Conservation (phyloP, 2,113 vertebrate genomes). For the Pluvialis apricaria region DNA sequence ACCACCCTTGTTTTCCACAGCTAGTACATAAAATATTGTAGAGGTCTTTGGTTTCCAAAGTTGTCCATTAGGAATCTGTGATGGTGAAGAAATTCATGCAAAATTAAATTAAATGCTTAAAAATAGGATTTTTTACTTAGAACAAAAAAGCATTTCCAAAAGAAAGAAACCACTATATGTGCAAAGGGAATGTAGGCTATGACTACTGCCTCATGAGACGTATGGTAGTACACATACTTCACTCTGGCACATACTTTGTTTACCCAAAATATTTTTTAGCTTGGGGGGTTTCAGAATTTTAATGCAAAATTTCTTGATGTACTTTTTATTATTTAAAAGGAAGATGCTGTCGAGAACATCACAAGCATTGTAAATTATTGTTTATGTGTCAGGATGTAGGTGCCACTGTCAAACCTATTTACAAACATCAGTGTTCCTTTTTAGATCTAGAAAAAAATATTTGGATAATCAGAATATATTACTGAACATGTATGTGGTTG, state of each 20-base stretch:
- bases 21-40: not conserved
- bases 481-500: not conserved
- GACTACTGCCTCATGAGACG: not conserved
- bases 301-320: slow-evolving; percentile 37
- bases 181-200: not conserved
- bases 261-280: slow-evolving; percentile 9
- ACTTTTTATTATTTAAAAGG: slow-evolving; percentile 47
- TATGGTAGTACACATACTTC: not conserved
- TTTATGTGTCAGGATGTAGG: slow-evolving; percentile 36
- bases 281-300: slow-evolving; percentile 49
- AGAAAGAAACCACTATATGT: not conserved
- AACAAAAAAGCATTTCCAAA: not conserved
- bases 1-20: not conserved
- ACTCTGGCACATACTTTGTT: not conserved
- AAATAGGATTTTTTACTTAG: not conserved
- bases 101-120: not conserved
- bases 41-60: not conserved
- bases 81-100: not conserved
- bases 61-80: not conserved
- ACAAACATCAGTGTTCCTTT: not conserved
- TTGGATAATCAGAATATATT: slow-evolving; percentile 36
- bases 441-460: not conserved
- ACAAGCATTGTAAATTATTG: slow-evolving; percentile 41
- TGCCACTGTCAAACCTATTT: slow-evolving; percentile 13
- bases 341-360: slow-evolving; percentile 14